Percentiles rank a stretch among this genome's conserved stretches.
Evolutionary conservation across 2,888 invertebrate genomes (phyloP).

Genomic region (Amiota communis): DNA sequence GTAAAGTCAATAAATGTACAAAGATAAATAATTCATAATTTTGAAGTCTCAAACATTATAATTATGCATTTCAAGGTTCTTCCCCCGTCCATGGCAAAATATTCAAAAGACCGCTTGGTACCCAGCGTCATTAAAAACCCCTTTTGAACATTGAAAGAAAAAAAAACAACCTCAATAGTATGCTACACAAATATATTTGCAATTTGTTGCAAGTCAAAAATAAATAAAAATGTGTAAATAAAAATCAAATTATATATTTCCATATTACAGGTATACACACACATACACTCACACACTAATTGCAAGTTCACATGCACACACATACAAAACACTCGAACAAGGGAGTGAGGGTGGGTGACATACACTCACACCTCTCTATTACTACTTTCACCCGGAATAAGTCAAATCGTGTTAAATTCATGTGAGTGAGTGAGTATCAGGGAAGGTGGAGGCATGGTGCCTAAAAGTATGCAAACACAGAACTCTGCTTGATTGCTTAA

Average conservation of each 20-base stretch:
- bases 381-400: too few species aligned
- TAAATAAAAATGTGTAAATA: slow-evolving; percentile 2
- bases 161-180: background rate
- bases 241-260: background rate
- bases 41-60: too few species aligned
- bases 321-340: background rate
- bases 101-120: background rate
- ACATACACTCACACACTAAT: background rate
- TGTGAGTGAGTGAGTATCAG: too few species aligned
- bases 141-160: background rate
- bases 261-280: background rate
- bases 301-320: slow-evolving; percentile 1
- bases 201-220: background rate
- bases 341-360: background rate
- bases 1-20: too few species aligned
- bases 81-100: background rate
- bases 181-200: slow-evolving; percentile 7
- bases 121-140: background rate
- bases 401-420: background rate
- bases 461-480: slow-evolving; percentile 48
- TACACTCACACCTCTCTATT: background rate
- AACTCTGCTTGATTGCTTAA: slow-evolving; percentile 62
- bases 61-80: background rate
- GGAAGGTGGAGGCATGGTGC: slow-evolving; percentile 32
- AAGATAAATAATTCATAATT: too few species aligned